Base-by-base conservation (phyloP, 2,797 vertebrate species). In the Acomys russatus region DNA sequence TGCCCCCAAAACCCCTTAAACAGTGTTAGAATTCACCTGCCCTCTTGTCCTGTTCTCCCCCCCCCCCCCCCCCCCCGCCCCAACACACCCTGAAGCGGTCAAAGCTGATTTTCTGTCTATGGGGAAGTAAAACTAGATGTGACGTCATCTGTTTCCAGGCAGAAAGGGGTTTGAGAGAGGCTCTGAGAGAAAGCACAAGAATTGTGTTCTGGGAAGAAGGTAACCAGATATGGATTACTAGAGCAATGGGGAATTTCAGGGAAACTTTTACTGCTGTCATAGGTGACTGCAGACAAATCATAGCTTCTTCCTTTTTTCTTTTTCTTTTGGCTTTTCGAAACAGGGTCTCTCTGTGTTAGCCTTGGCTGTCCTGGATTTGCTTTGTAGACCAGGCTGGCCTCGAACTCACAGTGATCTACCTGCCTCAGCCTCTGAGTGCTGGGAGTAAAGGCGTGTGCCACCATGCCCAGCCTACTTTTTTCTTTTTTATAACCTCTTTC, bases 131-230 rank as follows among this genome's bases (percentile, higher is more conserved):
- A 3, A 23, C 0, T 0, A 0, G 1, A 0, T 22, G 0, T 98
- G 96, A 97, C 77, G 51, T 98, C 98, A 98, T 0, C 82, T 84
- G 98, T 98, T 97, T 22, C 98, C 76, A 38, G 98, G 98, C 96
- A 98, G 98, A 98, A 71, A 0, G 12, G 33, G 12, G 0, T 0
- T 94, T 93, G 0, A 77, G 76, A 28, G 10, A 94, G 88, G 8
- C 82, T 6, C 93, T 80, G 23, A 79, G 91, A 88, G 76, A 44
- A 25, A 70, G 76, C 14, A 54, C 1, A 56, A 63, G 87, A 82
- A 23, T 44, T 56, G n/a, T 3, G 2, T 51, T 82, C 80, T 71
- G 18, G 79, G 51, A 35, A 78, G 22, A 23, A 71, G 79, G 71
- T 71, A 63, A 90, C 66, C 30, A n/a, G 70, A 80, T 25, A 28